Conservation (phyloP, 1,140 invertebrate species). For the Ceratina calcarata region DNA sequence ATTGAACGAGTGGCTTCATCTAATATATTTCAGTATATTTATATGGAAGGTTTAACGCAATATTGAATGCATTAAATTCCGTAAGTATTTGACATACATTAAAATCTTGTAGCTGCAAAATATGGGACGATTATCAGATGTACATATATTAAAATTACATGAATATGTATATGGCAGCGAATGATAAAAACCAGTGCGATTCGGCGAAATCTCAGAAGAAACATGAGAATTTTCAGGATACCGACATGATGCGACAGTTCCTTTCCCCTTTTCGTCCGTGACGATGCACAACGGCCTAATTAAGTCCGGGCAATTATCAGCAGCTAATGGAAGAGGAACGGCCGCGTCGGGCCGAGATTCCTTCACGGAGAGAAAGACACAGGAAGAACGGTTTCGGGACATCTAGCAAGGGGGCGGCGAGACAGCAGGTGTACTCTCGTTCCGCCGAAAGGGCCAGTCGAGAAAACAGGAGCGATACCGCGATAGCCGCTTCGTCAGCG, state of each 20-base stretch:
- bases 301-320: constrained; percentile 45
- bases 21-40: too few relatives aligned
- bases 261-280: constrained; percentile 25
- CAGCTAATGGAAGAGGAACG: constrained; percentile 44
- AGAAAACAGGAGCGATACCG: constrained; percentile 10
- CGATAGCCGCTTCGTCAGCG: not conserved
- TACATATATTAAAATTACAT: too few relatives aligned
- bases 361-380: constrained; percentile 35
- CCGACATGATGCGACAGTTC: not conserved
- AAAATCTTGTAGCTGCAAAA: too few relatives aligned
- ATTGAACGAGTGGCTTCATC: too few relatives aligned
- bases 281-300: constrained; percentile 33
- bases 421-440: constrained; percentile 50
- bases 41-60: too few relatives aligned
- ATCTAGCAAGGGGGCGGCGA: constrained; percentile 19
- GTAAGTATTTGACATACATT: too few relatives aligned
- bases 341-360: constrained; percentile 37
- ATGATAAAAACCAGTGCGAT: not conserved
- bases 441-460: constrained; percentile 35
- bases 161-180: not conserved
- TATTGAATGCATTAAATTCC: too few relatives aligned
- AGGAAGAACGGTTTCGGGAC: constrained; percentile 37
- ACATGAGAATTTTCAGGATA: not conserved
- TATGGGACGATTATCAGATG: too few relatives aligned
- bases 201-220: not conserved